phyloP scores from a whole-genome alignment of 1,140 invertebrate species.

The Campoletis sonorensis region DNA sequence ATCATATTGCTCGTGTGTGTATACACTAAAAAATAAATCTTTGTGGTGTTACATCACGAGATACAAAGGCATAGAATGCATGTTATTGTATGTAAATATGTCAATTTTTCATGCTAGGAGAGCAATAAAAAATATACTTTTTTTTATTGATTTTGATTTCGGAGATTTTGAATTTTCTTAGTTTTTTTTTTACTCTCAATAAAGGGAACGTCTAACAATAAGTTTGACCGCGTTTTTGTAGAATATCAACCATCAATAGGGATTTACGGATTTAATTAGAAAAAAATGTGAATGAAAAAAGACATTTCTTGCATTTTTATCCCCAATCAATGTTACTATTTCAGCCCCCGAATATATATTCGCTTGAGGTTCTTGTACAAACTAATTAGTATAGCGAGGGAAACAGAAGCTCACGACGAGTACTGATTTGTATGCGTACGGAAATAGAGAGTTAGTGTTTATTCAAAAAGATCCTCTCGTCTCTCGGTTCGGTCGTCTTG shows the following conservation, averaged over 20 bases:
- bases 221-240: no score
- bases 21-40: background rate
- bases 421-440: constrained; percentile 26
- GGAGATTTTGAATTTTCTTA: no score
- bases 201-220: no score
- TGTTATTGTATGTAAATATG: no score
- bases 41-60: background rate
- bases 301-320: background rate
- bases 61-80: no score
- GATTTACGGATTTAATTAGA: no score
- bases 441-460: constrained; percentile 51
- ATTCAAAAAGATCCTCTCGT: constrained; percentile 42
- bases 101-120: no score
- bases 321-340: background rate
- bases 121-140: no score
- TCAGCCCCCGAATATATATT: background rate
- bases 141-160: no score
- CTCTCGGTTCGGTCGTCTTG: background rate
- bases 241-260: no score
- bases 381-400: constrained; percentile 65
- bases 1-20: background rate
- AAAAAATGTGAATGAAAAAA: no score
- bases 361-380: constrained; percentile 57
- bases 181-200: no score
- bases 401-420: background rate